These are phyloP conservation scores for Diacarnus erythraeanus DNA, from an alignment of 37 sponge, comb jelly and placozoan species.

Conservation along the genomic window DNA sequence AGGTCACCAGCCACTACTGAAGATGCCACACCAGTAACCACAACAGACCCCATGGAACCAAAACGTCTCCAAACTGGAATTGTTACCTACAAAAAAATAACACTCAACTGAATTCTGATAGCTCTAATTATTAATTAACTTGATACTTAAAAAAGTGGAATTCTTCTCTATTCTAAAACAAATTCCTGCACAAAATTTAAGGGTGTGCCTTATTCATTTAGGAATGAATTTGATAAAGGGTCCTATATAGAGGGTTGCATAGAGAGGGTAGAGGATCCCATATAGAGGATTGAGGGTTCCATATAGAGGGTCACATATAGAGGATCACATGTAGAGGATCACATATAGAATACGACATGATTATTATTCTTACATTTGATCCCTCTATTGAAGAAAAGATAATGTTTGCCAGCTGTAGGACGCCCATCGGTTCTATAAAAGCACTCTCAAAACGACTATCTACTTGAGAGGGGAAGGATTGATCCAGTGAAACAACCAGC, in stretches of 20 bases:
- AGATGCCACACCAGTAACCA: constrained; percentile 58
- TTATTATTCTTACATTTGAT: constrained; percentile 11
- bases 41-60: constrained; percentile 68
- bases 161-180: no score
- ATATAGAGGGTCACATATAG: no score
- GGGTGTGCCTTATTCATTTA: no score
- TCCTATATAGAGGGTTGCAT: no score
- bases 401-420: constrained; percentile 42
- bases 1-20: not conserved
- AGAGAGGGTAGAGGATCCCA: no score
- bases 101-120: not conserved
- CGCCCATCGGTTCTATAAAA: constrained; percentile 76
- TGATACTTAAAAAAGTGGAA: no score
- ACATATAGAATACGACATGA: no score
- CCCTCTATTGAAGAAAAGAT: constrained; percentile 53
- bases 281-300: no score
- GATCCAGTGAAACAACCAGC: constrained; percentile 12
- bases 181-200: no score
- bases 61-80: constrained; percentile 61
- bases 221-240: no score
- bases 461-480: constrained; percentile 41
- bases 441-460: constrained; percentile 15
- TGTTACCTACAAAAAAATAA: constrained; percentile 1
- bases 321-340: no score
- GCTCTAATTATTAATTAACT: no score